Conservation (phyloP, 2,888 invertebrate genomes). For the Labia minor region DNA sequence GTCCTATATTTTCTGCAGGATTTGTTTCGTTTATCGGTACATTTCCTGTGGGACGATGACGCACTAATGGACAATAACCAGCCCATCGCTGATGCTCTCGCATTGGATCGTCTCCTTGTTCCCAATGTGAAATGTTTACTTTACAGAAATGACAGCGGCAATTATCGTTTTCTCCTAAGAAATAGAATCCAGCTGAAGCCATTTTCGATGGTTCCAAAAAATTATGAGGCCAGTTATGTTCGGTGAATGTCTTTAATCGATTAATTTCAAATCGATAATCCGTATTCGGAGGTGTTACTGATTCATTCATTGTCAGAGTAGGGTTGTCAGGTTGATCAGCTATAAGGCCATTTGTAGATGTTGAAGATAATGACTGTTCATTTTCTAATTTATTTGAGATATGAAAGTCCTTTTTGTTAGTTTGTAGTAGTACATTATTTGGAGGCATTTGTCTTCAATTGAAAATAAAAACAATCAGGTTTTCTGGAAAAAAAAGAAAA, state of each 20-base stretch:
- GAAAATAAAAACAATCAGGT: too few relatives aligned
- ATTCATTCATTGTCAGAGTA: too few relatives aligned
- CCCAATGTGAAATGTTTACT: slow-evolving; percentile 72
- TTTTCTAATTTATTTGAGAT: too few relatives aligned
- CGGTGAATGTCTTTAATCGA: slow-evolving; percentile 54
- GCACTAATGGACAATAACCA: slow-evolving; percentile 66
- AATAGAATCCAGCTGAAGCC: slow-evolving; percentile 76
- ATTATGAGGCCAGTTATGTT: slow-evolving; percentile 49
- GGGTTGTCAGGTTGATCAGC: neutral
- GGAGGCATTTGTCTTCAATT: too few relatives aligned
- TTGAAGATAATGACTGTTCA: too few relatives aligned
- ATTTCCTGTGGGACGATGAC: slow-evolving; percentile 52
- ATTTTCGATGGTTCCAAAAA: slow-evolving; percentile 52
- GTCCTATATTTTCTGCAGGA: slow-evolving; percentile 33
- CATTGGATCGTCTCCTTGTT: slow-evolving; percentile 65
- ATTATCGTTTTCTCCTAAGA: slow-evolving; percentile 59
- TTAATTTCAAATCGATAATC: slow-evolving; percentile 40
- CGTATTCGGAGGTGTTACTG: too few relatives aligned
- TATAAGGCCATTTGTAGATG: neutral
- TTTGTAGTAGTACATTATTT: too few relatives aligned
- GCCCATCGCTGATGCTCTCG: slow-evolving; percentile 72
- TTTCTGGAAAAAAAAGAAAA: too few relatives aligned
- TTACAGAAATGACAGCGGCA: slow-evolving; percentile 74
- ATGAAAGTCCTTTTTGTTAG: too few relatives aligned
- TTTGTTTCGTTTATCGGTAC: slow-evolving; percentile 39